These are phyloP conservation scores for Crypturellus tataupa DNA, from an alignment of 2,797 vertebrate species.

Conservation along the genomic window DNA sequence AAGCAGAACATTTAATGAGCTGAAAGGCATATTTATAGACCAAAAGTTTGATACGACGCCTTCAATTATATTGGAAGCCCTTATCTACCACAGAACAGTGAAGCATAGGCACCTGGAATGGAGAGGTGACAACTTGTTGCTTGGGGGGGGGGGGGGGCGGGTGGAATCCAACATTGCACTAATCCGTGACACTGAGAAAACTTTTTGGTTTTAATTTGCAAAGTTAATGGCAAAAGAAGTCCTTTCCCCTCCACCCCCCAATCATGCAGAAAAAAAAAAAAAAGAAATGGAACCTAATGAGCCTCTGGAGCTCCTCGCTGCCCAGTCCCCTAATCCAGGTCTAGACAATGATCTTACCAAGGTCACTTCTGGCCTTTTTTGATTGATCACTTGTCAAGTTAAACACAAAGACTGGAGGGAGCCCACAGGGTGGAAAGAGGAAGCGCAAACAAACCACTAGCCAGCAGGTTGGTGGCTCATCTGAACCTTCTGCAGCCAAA, in stretches of 20 bases:
- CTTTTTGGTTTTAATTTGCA: background rate
- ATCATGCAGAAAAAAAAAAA: background rate
- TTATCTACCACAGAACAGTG: background rate
- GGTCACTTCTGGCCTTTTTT: background rate
- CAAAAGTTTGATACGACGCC: background rate
- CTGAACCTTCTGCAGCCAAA: background rate
- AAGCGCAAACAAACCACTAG: background rate
- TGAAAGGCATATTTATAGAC: background rate
- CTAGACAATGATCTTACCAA: background rate
- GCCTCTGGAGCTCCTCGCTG: background rate
- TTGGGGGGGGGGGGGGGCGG: too few relatives aligned
- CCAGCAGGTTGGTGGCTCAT: background rate
- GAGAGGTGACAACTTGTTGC: background rate
- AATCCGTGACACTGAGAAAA: background rate
- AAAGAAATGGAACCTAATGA: background rate
- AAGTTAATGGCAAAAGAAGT: background rate
- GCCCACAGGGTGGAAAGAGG: background rate
- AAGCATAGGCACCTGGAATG: background rate
- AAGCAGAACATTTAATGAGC: background rate
- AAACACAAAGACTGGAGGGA: fast-evolving
- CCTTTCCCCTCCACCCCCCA: too few relatives aligned
- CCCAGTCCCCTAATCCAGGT: background rate
- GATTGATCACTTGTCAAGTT: background rate
- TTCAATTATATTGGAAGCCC: background rate
- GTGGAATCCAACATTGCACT: background rate